Evolutionary conservation across 2,113 vertebrate genomes (phyloP), one percentile per base, ranked within the genome.

Genomic region (Sarotherodon lohbergeri): DNA sequence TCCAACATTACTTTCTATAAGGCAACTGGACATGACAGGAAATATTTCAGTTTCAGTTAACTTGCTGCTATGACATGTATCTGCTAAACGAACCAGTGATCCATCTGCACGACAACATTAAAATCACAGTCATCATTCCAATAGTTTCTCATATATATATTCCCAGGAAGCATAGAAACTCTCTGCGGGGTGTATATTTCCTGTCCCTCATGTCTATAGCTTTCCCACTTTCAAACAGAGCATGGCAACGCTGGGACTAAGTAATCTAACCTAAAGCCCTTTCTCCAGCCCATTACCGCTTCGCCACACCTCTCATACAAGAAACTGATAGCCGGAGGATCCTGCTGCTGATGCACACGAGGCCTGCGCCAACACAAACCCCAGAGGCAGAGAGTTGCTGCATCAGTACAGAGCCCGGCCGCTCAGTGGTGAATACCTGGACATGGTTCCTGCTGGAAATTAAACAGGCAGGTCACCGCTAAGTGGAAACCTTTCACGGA

Each of bases 341-440:
- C 79, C 87, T 76, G 87, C 89, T 89, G 89, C 84, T 87, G 90
- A 90, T 87, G 61, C 85, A 86, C 86, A 84, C 9, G 82, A 84
- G 82, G 84, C 80, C 88, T 17, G 55, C 89, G 90, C 90, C 94
- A 93, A 94, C 56, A 83, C 85, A 93, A 95, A 93, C 90, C 91
- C 89, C 66, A 54, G 68, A 92, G 91, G 91, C 80, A 57, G 59
- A n/a, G 86, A 86, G 83, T 87, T 82, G 79, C 87, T 87, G 86
- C 82, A 90, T 89, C 90, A 83, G 68, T 54, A 81, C 41, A 82
- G 78, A 83, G 56, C 76, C 80, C 36, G 36, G 63, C 79, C 80
- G 82, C 81, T 87, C 88, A 36, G 82, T 83, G 50, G 66, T 22
- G 22, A 85, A 90, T 92, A 95, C 93, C 92, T 94, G 92, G 27